These are phyloP conservation scores for Drosophila varians DNA, from an alignment of 1,140 invertebrate genomes.

Conservation along the genomic window DNA sequence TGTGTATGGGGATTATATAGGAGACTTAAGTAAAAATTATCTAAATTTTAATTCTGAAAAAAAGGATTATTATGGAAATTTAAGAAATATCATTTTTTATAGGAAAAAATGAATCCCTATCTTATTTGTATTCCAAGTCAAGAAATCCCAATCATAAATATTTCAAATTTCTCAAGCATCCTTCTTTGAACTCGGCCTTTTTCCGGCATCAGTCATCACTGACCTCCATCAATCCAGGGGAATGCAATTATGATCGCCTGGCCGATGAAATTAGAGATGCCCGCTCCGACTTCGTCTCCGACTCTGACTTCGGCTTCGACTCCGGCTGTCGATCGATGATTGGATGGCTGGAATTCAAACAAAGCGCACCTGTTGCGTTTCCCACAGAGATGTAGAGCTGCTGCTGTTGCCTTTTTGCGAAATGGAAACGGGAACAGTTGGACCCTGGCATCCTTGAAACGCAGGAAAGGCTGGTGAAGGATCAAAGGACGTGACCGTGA, in stretches of 20 bases:
- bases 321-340: conserved; percentile 6
- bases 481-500: conserved; percentile 76
- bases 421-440: conserved; percentile 31
- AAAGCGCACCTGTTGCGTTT: conserved; percentile 76
- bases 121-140: too few relatives aligned
- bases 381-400: conserved; percentile 51
- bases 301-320: too few relatives aligned
- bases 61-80: not conserved
- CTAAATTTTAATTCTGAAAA: not conserved
- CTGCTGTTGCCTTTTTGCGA: conserved; percentile 25
- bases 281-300: too few relatives aligned
- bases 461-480: conserved; percentile 36
- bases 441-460: conserved; percentile 12
- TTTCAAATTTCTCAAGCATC: not conserved
- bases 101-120: too few relatives aligned
- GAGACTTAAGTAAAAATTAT: too few relatives aligned
- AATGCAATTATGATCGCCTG: conserved; percentile 51
- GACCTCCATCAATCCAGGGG: conserved; percentile 27
- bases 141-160: not conserved
- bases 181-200: not conserved
- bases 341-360: not conserved
- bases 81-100: not conserved
- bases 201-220: conserved; percentile 11
- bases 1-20: too few relatives aligned
- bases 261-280: conserved; percentile 61